Evolutionary conservation across 2,113 vertebrate species (phyloP).

Genomic region (Silurus asotus): DNA sequence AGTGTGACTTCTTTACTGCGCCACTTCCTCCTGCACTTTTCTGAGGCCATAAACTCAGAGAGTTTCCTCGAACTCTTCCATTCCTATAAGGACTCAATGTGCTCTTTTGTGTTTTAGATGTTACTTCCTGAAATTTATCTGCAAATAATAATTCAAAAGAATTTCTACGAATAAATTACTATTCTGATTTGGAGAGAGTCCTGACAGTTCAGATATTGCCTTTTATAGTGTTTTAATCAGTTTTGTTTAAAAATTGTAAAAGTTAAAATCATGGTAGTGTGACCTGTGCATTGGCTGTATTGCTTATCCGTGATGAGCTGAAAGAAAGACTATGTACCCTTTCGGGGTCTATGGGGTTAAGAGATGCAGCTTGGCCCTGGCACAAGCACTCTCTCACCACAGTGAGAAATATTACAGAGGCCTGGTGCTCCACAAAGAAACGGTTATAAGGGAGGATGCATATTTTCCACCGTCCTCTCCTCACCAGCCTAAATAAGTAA

Average conservation of each 20-base stretch:
- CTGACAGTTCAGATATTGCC: too few relatives aligned
- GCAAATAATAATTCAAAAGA: too few relatives aligned
- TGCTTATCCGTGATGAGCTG: neutral
- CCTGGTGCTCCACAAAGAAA: constrained; percentile 79
- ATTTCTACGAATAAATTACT: too few relatives aligned
- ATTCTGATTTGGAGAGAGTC: too few relatives aligned
- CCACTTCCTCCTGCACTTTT: constrained; percentile 70
- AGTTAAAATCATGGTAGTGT: neutral
- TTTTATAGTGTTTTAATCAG: too few relatives aligned
- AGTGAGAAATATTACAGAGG: constrained; percentile 80
- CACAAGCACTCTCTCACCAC: constrained; percentile 71
- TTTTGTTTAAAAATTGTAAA: neutral
- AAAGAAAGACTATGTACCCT: neutral
- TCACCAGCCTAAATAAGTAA: constrained; percentile 69
- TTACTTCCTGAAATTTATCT: neutral
- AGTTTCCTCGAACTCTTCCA: constrained; percentile 72
- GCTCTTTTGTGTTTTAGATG: constrained; percentile 53
- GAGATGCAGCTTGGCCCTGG: constrained; percentile 56
- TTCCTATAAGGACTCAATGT: constrained; percentile 64
- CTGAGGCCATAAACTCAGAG: constrained; percentile 74
- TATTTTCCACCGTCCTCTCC: constrained; percentile 75
- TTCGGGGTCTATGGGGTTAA: constrained; percentile 65
- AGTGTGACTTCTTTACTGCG: constrained; percentile 72
- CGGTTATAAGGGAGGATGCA: constrained; percentile 73
- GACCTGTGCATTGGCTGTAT: too few relatives aligned